phyloP scores from a whole-genome alignment of 1,140 invertebrate genomes.

The Neodiprion fabricii region DNA sequence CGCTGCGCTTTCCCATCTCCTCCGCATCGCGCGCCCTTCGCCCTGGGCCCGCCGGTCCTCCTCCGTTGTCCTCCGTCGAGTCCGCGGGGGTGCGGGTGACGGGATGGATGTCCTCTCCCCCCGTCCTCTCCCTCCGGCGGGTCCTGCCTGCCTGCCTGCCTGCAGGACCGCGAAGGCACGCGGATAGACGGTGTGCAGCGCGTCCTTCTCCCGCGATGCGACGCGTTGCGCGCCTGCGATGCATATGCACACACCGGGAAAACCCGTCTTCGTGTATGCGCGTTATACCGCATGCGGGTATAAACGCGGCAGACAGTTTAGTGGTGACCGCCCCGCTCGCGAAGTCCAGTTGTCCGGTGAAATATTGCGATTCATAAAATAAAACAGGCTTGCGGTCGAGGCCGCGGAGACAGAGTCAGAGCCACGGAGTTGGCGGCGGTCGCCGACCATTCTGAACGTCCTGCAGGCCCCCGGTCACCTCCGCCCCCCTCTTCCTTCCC shows the following conservation, averaged over 20 bases:
- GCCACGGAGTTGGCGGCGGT: neutral
- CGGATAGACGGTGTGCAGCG: neutral
- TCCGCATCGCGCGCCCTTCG: neutral
- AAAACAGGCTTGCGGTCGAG: slow-evolving; percentile 61
- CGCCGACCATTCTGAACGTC: neutral
- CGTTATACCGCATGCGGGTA: neutral
- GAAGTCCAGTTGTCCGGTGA: slow-evolving; percentile 57
- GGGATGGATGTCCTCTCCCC: too few species aligned
- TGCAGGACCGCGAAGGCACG: neutral
- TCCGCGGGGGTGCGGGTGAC: too few species aligned
- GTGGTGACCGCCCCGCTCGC: slow-evolving; percentile 53
- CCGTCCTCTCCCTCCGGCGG: too few species aligned
- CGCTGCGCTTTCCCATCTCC: too few species aligned
- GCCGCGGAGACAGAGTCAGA: slow-evolving; percentile 28
- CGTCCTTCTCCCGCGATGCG: neutral
- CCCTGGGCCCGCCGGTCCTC: neutral
- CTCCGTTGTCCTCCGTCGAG: too few species aligned
- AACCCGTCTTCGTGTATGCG: too few species aligned
- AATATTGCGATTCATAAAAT: slow-evolving; percentile 65
- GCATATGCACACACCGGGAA: too few species aligned
- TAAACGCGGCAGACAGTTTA: slow-evolving; percentile 53
- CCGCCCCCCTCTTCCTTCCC: slow-evolving; percentile 26
- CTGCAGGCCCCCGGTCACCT: neutral
- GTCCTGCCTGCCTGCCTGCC: too few species aligned
- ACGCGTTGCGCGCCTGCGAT: too few species aligned